A percentile compares a stretch with the other conserved stretches of the same genome.
These are phyloP conservation scores for Archips crataeganus DNA, from an alignment of 2,888 invertebrate species.

Conservation along the genomic window DNA sequence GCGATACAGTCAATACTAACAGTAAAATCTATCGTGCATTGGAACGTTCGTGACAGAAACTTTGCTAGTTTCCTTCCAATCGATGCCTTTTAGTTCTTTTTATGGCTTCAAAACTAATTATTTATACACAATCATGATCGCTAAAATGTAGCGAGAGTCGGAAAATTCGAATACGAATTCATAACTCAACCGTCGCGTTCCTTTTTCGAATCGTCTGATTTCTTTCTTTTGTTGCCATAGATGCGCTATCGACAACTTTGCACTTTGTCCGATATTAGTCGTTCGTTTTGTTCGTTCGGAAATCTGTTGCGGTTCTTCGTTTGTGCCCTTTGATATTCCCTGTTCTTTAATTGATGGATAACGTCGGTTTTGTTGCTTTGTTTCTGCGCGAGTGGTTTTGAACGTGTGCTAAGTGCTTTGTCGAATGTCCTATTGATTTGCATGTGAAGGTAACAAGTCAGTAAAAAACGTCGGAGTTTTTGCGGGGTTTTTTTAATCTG, in stretches of 20 bases:
- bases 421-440: slow-evolving; percentile 45
- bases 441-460: slow-evolving; percentile 35
- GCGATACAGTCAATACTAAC: slow-evolving; percentile 59
- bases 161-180: slow-evolving; percentile 55
- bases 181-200: slow-evolving; percentile 52
- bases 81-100: slow-evolving; percentile 71
- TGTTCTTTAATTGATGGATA: slow-evolving; percentile 83
- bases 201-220: slow-evolving; percentile 68
- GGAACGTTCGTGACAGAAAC: slow-evolving; percentile 76
- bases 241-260: slow-evolving; percentile 78
- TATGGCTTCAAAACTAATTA: slow-evolving; percentile 70
- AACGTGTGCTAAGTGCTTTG: slow-evolving; percentile 71
- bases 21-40: slow-evolving; percentile 81
- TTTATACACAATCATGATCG: slow-evolving; percentile 65
- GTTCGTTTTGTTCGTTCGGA: slow-evolving; percentile 66
- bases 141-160: slow-evolving; percentile 48
- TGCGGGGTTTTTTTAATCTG: slow-evolving; percentile 23
- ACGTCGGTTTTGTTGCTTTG: slow-evolving; percentile 66
- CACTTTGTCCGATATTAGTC: slow-evolving; percentile 81
- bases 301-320: slow-evolving; percentile 81
- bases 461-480: slow-evolving; percentile 22
- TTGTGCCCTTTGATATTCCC: slow-evolving; percentile 80
- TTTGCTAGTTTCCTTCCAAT: slow-evolving; percentile 72
- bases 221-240: slow-evolving; percentile 69
- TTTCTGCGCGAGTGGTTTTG: slow-evolving; percentile 62